phyloP scores from a whole-genome alignment of 1,140 invertebrate genomes.

The Antheraea pernyi region DNA sequence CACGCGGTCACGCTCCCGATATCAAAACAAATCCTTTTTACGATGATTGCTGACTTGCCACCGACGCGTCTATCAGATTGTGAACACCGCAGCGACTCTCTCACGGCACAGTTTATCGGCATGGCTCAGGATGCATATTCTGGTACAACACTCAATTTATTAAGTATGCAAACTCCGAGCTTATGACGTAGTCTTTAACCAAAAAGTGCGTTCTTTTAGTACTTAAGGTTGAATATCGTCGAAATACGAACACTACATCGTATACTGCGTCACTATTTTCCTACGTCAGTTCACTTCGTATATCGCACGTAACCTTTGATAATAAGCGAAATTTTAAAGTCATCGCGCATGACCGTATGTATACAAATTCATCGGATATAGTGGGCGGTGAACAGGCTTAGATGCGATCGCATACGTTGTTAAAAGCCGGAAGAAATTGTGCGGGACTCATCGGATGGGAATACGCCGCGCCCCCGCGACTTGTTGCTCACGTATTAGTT shows the following conservation, averaged over 20 bases:
- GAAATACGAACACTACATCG: neutral
- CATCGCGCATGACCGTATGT: slow-evolving; percentile 18
- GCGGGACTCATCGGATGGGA: slow-evolving; percentile 22
- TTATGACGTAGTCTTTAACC: slow-evolving; percentile 50
- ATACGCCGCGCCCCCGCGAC: slow-evolving; percentile 39
- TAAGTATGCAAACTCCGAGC: slow-evolving; percentile 37
- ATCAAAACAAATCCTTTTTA: slow-evolving; percentile 44
- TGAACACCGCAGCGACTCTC: slow-evolving; percentile 27
- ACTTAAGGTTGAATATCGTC: neutral
- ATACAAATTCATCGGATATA: slow-evolving; percentile 14
- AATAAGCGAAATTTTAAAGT: slow-evolving; percentile 10
- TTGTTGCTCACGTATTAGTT: slow-evolving; percentile 53
- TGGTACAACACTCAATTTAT: slow-evolving; percentile 52
- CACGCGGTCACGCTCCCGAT: slow-evolving; percentile 42
- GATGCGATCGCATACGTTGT: slow-evolving; percentile 29
- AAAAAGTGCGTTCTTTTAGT: neutral
- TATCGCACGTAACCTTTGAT: slow-evolving; percentile 3
- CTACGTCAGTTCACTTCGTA: slow-evolving; percentile 9
- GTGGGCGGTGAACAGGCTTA: slow-evolving; percentile 29
- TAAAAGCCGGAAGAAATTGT: slow-evolving; percentile 46
- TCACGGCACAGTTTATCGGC: slow-evolving; percentile 17
- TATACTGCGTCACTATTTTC: neutral
- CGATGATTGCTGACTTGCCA: slow-evolving; percentile 65
- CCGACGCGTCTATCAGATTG: slow-evolving; percentile 40
- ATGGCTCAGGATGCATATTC: slow-evolving; percentile 26